These are phyloP conservation scores for Umimayanthus chanpuru DNA, from an alignment of 92 coral and sea anemone species.

Conservation along the genomic window DNA sequence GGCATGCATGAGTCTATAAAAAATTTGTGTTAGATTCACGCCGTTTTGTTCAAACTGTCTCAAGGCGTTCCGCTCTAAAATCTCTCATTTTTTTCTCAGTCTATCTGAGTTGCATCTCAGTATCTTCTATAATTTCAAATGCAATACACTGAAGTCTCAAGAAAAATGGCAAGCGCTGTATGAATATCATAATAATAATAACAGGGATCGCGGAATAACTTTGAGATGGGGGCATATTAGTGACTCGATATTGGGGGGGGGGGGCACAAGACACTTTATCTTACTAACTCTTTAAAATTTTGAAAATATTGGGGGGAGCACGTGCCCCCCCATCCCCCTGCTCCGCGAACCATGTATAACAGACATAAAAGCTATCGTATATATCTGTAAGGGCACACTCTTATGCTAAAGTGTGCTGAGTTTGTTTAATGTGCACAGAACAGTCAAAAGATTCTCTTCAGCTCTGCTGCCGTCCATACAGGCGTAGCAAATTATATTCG, in stretches of 20 bases:
- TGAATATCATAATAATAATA: too few species aligned
- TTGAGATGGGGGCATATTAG: too few species aligned
- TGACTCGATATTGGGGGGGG: too few species aligned
- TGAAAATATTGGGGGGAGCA: too few species aligned
- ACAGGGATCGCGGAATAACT: background rate
- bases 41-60: too few species aligned
- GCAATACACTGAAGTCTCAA: slow-evolving; percentile 1
- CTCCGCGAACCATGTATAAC: background rate
- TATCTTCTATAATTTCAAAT: background rate
- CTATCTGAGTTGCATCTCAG: background rate
- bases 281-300: too few species aligned
- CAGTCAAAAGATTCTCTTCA: background rate
- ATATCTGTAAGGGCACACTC: background rate
- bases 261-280: too few species aligned
- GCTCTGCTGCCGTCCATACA: background rate
- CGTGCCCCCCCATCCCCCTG: background rate
- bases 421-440: background rate
- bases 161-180: background rate
- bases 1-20: background rate
- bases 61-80: too few species aligned
- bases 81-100: too few species aligned
- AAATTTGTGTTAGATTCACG: background rate
- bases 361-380: background rate
- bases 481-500: background rate
- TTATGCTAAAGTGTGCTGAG: background rate